Base-by-base conservation (phyloP, 2,888 invertebrate genomes). In the Tenthredo distinguenda region DNA sequence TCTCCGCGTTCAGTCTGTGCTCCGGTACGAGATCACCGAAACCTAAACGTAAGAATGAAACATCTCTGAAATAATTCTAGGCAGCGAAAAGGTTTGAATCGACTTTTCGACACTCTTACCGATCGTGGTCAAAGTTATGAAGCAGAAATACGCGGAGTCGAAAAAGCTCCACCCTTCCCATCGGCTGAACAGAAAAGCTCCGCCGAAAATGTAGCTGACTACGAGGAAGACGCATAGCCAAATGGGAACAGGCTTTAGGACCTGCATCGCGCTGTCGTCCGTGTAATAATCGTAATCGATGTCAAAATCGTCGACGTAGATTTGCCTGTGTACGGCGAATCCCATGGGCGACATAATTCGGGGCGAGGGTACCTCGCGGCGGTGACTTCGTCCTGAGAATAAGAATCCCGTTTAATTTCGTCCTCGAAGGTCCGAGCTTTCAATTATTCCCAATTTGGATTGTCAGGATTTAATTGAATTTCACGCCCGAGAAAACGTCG, bases 11-110 rank as follows among this genome's bases (percentile, higher is more conserved):
- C 5, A 95, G 94, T 43, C 96, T 96, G 93, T 97, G 97, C 0
- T 97, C 98, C 0, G 98, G 98, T 10, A 98, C 98, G 91, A 98
- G 97, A 93, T 98, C 98, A 0, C 98, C 98, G 90, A 98, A 98
- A 21, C 98, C 93, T 93, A 88, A 9, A 86, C 87, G 1, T 26
- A 77, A 43, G 65, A 79, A 77, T 55, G 21, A 71, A 37, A 76
- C 86, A 71, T 18, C 21, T 12, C 2, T 81, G 85, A 79, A 58
- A 65, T 50, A 84, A 31, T 82, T 47, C 9, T 26, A 21, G 2
- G 12, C 12, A 26, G n/a, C 21, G 26, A 43, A 5, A 43, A n/a
- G 10, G 21, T 43, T 6, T 9, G 71, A 85, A 71, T 86, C 9
- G 5, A 34, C 21, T 26, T n/a, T 31, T 68, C 55, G 34, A n/a